Evolutionary conservation across 2,797 vertebrate genomes (phyloP), one percentile per base, ranked within the genome.

Genomic region (Rhyacichthys aspro): DNA sequence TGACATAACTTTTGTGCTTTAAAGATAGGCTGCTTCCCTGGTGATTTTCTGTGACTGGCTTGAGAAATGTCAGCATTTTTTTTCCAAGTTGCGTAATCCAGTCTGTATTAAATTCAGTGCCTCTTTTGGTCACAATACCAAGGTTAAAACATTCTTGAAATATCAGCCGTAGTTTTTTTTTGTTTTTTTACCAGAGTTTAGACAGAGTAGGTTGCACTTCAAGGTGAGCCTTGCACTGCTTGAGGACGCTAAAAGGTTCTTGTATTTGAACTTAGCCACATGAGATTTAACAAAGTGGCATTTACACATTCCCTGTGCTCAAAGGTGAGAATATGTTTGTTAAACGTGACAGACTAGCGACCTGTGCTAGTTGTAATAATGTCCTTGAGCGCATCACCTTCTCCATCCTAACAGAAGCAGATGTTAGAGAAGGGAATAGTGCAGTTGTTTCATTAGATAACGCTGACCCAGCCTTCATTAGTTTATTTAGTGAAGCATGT

Each of bases 381-480:
- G 1, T 60, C 46, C 52, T 47, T 36, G 59, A 62, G 66, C 47
- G n/a, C 54, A 15, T 59, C 43, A 7, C 19, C 48, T 17, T 18
- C 34, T n/a, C 0, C 0, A 41, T 19, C 16, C 10, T 3, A 3
- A 38, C 36, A 53, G 28, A 41, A 23, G 54, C 47, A 59, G 49
- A 67, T 59, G 14, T 7, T 36, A 49, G 43, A 44, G 61, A 49
- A 59, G 28, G 32, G 55, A 63, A 63, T 39, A 54, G 64, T 63
- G 47, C 77, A 70, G 32, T 19, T 61, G 36, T 76, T 61, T 59
- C 45, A 47, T 47, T 41, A 47, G 41, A 62, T 46, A 69, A 64
- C 28, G 33, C 57, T 46, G 55, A 75, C 50, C 69, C 38, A 3
- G 41, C 49, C 54, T 79, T 87, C 74, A 79, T 83, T 87, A 79